Conservation (phyloP, 2,888 invertebrate species). For the Platycnemis pennipes region DNA sequence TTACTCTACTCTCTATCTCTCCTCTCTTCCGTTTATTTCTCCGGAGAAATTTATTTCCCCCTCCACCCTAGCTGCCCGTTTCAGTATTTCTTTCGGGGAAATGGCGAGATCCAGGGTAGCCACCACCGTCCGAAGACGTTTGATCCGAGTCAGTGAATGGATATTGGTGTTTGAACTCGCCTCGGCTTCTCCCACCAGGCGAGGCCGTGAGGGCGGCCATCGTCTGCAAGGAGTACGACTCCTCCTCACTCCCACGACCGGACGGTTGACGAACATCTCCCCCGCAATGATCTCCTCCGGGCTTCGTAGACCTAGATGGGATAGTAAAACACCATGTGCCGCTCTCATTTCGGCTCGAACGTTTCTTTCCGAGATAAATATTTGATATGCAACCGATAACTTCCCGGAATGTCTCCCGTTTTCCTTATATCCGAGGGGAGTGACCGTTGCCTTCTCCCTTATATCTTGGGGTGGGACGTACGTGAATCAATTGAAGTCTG, state of each 20-base stretch:
- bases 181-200: not conserved
- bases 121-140: not conserved
- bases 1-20: not conserved
- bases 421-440: no score
- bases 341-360: no score
- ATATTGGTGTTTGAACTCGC: not conserved
- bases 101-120: not conserved
- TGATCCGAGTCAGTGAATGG: conserved; percentile 8
- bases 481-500: no score
- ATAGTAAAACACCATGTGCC: not conserved
- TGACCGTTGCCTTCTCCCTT: no score
- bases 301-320: not conserved
- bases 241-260: not conserved
- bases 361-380: not conserved
- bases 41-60: not conserved
- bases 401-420: not conserved
- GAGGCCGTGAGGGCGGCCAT: no score
- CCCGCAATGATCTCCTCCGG: not conserved
- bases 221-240: no score
- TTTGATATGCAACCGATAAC: not conserved
- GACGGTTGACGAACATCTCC: not conserved
- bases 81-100: not conserved
- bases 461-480: no score
- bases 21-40: not conserved
- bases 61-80: not conserved